Percentiles rank a stretch among this genome's conserved stretches.
Conservation (phyloP, 2,113 vertebrate genomes). For the Verasper variegatus region DNA sequence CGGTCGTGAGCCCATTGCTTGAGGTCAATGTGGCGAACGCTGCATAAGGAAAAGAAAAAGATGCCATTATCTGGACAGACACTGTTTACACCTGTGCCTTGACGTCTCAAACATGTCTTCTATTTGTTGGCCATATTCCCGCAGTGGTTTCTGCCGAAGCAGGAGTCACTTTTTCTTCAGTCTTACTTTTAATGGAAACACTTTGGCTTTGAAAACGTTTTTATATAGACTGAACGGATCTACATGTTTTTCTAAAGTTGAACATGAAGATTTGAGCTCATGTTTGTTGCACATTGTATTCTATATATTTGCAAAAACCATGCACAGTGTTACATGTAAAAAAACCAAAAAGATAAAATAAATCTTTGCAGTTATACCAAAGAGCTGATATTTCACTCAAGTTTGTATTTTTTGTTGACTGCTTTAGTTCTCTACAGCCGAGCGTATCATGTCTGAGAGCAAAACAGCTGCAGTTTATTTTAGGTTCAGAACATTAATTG, state of each 20-base stretch:
- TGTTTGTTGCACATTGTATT: constrained; percentile 42
- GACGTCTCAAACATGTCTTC: constrained; percentile 26
- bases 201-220: background rate
- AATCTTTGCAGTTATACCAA: constrained; percentile 11
- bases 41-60: background rate
- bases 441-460: background rate
- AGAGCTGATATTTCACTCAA: constrained; percentile 3
- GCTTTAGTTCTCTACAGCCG: background rate
- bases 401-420: constrained; percentile 1
- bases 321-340: constrained; percentile 61
- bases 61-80: background rate
- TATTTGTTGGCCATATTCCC: constrained; percentile 10
- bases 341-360: constrained; percentile 21
- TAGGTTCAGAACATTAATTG: constrained; percentile 34
- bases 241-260: constrained; percentile 32
- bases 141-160: constrained; percentile 7
- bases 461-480: constrained; percentile 29
- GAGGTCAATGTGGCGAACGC: constrained; percentile 8
- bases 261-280: constrained; percentile 52
- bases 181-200: constrained; percentile 23
- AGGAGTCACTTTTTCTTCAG: constrained; percentile 30
- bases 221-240: constrained; percentile 29
- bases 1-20: background rate
- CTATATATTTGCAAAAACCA: constrained; percentile 45
- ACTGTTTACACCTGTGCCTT: constrained; percentile 56